Percentiles rank a stretch among this genome's conserved stretches.
Evolutionary conservation across 2,888 invertebrate species (phyloP).

Genomic region (Nebria salina): DNA sequence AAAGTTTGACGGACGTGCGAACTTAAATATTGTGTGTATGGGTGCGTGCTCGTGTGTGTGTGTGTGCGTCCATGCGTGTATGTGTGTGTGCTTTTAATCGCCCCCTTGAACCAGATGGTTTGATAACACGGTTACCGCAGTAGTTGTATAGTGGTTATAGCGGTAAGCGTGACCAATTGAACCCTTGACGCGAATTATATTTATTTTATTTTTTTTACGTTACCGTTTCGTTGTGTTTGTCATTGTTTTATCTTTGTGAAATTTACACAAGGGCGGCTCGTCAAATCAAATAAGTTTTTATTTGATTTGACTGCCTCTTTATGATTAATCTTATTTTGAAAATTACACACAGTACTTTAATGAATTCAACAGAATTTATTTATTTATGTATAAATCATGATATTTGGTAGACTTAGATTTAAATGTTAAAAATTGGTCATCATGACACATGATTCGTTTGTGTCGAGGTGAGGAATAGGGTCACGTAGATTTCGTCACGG

Average conservation of each 20-base stretch:
- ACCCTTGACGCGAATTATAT: background rate
- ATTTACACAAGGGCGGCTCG: background rate
- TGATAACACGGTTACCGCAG: background rate
- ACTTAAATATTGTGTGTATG: background rate
- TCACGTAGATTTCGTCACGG: background rate
- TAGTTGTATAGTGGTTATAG: background rate
- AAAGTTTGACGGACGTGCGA: slow-evolving; percentile 25
- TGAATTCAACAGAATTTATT: too few species aligned
- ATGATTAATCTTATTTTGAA: too few species aligned
- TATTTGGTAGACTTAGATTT: too few species aligned
- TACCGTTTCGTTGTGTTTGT: background rate
- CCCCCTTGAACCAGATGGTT: background rate
- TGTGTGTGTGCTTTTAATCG: background rate
- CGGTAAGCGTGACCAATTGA: background rate
- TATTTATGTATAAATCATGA: too few species aligned
- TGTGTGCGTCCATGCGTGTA: background rate
- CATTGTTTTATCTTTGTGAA: background rate
- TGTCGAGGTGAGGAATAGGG: background rate
- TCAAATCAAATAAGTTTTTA: too few species aligned
- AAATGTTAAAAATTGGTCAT: too few species aligned
- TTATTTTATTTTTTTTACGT: background rate
- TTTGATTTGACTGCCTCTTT: too few species aligned
- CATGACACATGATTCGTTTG: background rate
- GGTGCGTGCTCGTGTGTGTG: too few species aligned
- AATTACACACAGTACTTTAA: too few species aligned